Evolutionary conservation across 2,113 vertebrate genomes (phyloP).

Genomic region (Marmota flaviventris): DNA sequence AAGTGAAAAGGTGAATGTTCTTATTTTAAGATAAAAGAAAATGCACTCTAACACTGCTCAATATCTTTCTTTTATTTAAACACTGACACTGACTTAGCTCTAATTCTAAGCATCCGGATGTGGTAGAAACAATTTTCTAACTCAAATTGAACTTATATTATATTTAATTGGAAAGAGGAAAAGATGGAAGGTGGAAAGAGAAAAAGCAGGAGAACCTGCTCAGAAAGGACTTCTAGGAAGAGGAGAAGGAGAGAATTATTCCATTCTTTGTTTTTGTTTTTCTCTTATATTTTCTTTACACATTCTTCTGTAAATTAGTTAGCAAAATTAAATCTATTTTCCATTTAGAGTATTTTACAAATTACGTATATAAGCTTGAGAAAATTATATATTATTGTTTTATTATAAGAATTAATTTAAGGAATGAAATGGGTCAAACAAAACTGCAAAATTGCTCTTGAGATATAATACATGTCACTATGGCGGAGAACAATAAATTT

Average conservation of each 20-base stretch:
- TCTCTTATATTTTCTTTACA: background rate
- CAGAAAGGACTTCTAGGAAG: background rate
- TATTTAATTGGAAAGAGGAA: background rate
- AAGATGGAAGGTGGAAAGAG: background rate
- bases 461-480: background rate
- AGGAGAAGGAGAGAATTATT: background rate
- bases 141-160: background rate
- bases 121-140: background rate
- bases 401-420: background rate
- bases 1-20: background rate
- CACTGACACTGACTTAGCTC: background rate
- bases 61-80: background rate
- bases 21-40: slow-evolving; percentile 23
- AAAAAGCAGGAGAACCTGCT: background rate
- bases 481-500: background rate
- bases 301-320: background rate
- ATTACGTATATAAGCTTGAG: background rate
- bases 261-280: background rate
- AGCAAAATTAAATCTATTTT: background rate
- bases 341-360: background rate
- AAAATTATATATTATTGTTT: background rate
- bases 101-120: background rate
- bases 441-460: background rate
- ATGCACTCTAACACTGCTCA: background rate
- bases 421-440: background rate